Base-by-base conservation (phyloP, 2,797 vertebrate genomes). In the Hapalemur alaotrensis region DNA sequence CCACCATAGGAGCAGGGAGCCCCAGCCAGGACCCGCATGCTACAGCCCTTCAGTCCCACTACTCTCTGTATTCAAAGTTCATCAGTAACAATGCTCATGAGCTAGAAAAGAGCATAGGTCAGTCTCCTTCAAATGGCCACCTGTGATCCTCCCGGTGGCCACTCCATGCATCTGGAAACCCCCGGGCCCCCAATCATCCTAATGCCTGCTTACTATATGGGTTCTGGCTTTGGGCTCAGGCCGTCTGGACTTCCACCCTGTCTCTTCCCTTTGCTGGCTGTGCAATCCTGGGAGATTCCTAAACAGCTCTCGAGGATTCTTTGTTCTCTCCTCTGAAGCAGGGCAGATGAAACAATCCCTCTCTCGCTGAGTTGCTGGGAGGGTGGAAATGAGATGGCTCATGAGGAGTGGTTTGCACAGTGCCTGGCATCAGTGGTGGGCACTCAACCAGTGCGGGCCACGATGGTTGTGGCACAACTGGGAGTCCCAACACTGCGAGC, bases 381-480 rank as follows among this genome's bases (percentile, higher is more conserved):
- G 28, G 52, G 46, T 75, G 7, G 7, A 9, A 61, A n/a, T n/a
- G 70, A 73, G 70, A 18, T 28, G 41, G 22, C 18, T 61, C 9
- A 0, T 2, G 32, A 46, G 1, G 20, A 46, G 13, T 28, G 30
- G 5, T 69, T 57, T 30, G 50, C 65, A 28, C 30, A 5, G 30
- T 17, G 54, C 70, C 85, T 88, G 70, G 38, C 25, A 32, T 57
- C 35, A 52, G 48, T 22, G 3, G 15, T 28, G 7, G 69, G 30
- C 32, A 17, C 14, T 73, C 18, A 52, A 3, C 46, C 65, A 52
- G 25, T 30, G 72, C 23, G 76, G 10, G 10, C 25, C 43, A 1
- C 8, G 2, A 54, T n/a, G 48, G 20, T 25, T 9, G 11, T 2
- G 12, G n/a, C 30, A 7, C 41, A 8, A 10, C 32, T 0, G 1